A percentile compares a stretch with the other conserved stretches of the same genome.
Evolutionary conservation across 2,113 vertebrate genomes (phyloP).

Genomic region (Galbula dea): DNA sequence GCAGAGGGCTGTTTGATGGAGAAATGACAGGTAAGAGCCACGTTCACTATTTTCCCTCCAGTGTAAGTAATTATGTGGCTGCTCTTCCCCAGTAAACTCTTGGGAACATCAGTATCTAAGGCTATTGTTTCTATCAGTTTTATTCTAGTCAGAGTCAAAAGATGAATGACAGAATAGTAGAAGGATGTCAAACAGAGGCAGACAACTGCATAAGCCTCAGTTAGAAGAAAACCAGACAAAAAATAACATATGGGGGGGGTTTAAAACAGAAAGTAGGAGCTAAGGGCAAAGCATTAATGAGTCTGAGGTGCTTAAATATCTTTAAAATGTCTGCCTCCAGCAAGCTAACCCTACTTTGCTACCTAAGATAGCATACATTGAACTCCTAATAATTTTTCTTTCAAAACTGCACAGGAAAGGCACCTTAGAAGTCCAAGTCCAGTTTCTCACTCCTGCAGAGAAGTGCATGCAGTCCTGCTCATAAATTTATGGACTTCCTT

Average conservation of each 20-base stretch:
- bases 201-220: neutral
- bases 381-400: neutral
- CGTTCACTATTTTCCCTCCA: neutral
- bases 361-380: neutral
- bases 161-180: neutral
- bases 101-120: neutral
- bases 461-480: neutral
- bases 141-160: neutral
- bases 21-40: neutral
- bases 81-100: neutral
- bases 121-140: neutral
- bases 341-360: neutral
- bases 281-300: neutral
- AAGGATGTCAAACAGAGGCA: neutral
- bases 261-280: neutral
- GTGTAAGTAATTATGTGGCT: neutral
- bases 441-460: neutral
- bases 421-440: neutral
- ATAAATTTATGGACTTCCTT: slow-evolving; percentile 4
- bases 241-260: neutral
- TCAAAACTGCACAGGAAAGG: neutral
- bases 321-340: neutral
- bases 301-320: neutral
- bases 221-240: neutral
- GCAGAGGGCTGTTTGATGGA: neutral